Base-by-base conservation (phyloP, 2,113 vertebrate species). In the Forbesichthys agassizii region DNA sequence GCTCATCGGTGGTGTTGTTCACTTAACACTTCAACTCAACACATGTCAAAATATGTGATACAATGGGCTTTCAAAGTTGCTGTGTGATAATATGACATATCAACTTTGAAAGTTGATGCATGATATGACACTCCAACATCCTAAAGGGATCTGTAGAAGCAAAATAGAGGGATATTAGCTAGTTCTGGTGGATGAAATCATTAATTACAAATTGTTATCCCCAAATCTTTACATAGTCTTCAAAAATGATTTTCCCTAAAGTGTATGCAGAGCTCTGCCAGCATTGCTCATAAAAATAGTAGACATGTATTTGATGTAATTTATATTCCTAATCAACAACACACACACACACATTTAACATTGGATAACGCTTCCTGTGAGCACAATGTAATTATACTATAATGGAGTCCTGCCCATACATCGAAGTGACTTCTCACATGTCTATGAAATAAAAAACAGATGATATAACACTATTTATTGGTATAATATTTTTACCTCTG, bases 401-500 rank as follows among this genome's bases (percentile, higher is more conserved):
- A 52, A 11, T n/a, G 11, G 5, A 52, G 14, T 52, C 18, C 52
- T n/a, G 5, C 20, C 33, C 54, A 16, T 16, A 11, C 20, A 13
- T 36, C 33, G 5, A 12, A 7, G 18, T 13, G 16, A 11, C 61
- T 64, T 51, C 61, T 64, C 61, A 64, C 61, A 64, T 51, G 61
- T 49, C 61, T 63, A 20, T 49, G 48, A 49, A 49, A 63, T 49
- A 51, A 48, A 63, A 8, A 56, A 60, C 36, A 48, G 61, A 42
- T 51, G 27, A 58, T 55, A 63, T 47, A 12, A 61, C 61, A 18
- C 16, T 48, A 16, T 33, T 57, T 49, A 53, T 46, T 20, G 27
- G 36, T 9, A 20, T 64, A 61, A 14, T 64, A 64, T 71, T 71
- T 71, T 71, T 71, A 58, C 56, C 48, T 48, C 60, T 11, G 59